Evolutionary conservation across 2,797 vertebrate species (phyloP), one percentile per base, ranked within the genome.

Genomic region (Lagodon rhomboides): DNA sequence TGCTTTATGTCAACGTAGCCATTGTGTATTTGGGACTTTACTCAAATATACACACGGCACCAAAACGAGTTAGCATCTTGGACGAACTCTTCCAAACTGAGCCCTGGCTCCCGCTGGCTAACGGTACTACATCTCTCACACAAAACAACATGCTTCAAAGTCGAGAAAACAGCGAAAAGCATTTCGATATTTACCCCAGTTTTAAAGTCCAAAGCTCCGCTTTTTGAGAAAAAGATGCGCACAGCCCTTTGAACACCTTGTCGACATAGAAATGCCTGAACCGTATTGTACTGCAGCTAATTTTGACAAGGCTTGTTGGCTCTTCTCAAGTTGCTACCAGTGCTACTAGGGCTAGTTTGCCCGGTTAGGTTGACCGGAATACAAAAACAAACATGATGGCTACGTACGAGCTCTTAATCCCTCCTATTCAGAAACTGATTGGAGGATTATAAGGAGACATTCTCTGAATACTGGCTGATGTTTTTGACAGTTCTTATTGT

Each of bases 141-240:
- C 88, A 88, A 80, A 89, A 91, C 89, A 94, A 90, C 90, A 90
- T 66, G 78, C 73, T 77, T 68, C 81, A 91, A 93, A 94, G 90
- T 93, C 82, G 38, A 73, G 22, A 82, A 89, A 90, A 80, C 69
- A 71, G 63, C 27, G 0, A 11, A 73, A 85, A 84, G 23, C 77
- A 41, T 65, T 72, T 13, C 9, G 59, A 75, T 89, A 91, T 56
- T 94, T 92, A 93, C 92, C 93, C 80, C 80, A 64, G 64, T 30
- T 64, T 79, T 27, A 75, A 59, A 34, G 64, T 87, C 81, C 78
- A 27, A 61, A 51, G 22, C 13, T 71, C 76, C 79, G 43, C 73
- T 66, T 62, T 73, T 22, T 46, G 7, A 56, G 38, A n/a, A 41
- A 23, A 60, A 60, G 50, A 34, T 51, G 61, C 15, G 54, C 51